Evolutionary conservation across 2,113 vertebrate genomes (phyloP), one percentile per base, ranked within the genome.

Genomic region (Xiphorhynchus elegans): DNA sequence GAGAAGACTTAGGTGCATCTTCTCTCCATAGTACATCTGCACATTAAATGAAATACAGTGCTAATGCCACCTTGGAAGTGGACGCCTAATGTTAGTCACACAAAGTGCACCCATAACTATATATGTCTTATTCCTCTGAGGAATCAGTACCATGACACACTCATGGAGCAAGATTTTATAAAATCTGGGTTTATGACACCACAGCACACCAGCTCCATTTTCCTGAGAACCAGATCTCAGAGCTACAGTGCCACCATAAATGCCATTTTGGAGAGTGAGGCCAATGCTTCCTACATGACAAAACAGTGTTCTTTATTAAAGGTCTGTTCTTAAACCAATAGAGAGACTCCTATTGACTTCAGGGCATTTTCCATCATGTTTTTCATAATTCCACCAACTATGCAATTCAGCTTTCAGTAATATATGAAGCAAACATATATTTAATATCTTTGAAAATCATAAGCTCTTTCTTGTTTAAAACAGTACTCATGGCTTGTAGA

Each of bases 21-120:
- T 76, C 24, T 68, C 58, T 55, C 49, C 52, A 33, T 23, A 68
- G 17, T 40, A 26, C 29, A 55, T 23, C 62, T 59, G 50, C 35
- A 60, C 2, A 0, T 62, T 40, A 5, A 46, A 68, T 0, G 4
- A n/a, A 80, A 76, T 52, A 79, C 44, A 77, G n/a, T 0, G 0
- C 18, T 17, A 37, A 29, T 42, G 35, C 28, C 76, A 63, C 52
- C 72, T 68, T 47, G 39, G 46, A 56, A 64, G 46, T 14, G 26
- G 62, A 76, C 79, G 21, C 16, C n/a, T 31, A 50, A 44, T 20
- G 33, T 17, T 72, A 23, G 18, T 83, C 44, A 40, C 46, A 39
- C 29, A 28, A 8, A 7, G 33, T 14, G 14, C 39, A 23, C 20
- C 42, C 33, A 33, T 44, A 67, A 64, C 52, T 66, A 29, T 1